Evolutionary conservation across 2,797 vertebrate species (phyloP).

Genomic region (Malacoraja senta): DNA sequence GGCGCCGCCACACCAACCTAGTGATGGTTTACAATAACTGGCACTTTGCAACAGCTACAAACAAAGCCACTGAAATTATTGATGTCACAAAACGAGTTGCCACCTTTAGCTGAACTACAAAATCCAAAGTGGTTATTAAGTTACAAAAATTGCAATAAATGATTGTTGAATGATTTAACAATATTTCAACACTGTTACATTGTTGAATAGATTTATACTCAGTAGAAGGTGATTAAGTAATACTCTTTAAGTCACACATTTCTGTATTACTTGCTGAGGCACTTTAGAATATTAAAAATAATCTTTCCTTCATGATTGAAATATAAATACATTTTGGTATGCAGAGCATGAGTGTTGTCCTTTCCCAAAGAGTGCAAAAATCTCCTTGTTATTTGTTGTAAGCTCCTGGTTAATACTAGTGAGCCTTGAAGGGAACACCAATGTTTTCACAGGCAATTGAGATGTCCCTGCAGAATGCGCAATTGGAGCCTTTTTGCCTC

Average conservation of each 20-base stretch:
- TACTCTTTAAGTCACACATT: not conserved
- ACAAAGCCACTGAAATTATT: not conserved
- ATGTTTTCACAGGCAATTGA: not conserved
- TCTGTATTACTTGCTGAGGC: not conserved
- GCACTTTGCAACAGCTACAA: not conserved
- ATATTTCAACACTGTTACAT: not conserved
- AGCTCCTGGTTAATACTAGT: not conserved
- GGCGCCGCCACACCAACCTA: too few relatives aligned
- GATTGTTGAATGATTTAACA: not conserved
- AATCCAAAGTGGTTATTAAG: not conserved
- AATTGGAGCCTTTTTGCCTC: too few relatives aligned
- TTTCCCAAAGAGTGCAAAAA: not conserved
- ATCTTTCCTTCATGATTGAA: not conserved
- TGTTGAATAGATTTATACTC: not conserved
- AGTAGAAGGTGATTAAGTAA: not conserved
- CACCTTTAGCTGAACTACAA: not conserved
- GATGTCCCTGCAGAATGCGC: not conserved
- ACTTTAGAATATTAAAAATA: not conserved
- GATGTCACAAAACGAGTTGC: not conserved
- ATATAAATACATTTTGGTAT: not conserved
- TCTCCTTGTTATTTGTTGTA: not conserved
- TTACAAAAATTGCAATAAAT: not conserved
- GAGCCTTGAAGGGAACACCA: not conserved
- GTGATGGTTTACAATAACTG: not conserved
- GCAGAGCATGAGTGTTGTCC: not conserved